Evolutionary conservation across 2,113 vertebrate species (phyloP).

Genomic region (Vanacampus margaritifer): DNA sequence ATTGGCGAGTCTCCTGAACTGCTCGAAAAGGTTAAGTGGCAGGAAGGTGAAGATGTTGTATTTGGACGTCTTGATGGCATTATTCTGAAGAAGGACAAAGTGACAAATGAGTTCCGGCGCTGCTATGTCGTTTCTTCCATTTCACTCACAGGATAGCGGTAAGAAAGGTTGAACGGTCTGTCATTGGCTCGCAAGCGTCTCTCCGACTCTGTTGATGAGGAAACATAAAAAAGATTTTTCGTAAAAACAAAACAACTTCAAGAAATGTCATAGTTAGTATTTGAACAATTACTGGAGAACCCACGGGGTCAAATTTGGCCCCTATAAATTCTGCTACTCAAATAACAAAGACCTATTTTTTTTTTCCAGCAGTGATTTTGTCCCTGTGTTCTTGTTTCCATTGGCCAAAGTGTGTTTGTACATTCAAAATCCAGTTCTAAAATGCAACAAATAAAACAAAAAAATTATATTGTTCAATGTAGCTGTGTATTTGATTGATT

Average conservation of each 20-base stretch:
- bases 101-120: background rate
- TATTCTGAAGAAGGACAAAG: constrained; percentile 73
- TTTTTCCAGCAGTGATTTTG: too few relatives aligned
- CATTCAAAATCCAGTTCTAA: too few relatives aligned
- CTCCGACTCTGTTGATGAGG: constrained; percentile 72
- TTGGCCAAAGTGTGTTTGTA: too few relatives aligned
- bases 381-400: too few relatives aligned
- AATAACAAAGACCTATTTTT: too few relatives aligned
- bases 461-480: too few relatives aligned
- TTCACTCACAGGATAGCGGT: constrained; percentile 83
- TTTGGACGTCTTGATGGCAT: constrained; percentile 90
- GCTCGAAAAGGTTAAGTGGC: constrained; percentile 92
- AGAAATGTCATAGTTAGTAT: too few relatives aligned
- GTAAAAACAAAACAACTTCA: background rate
- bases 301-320: too few relatives aligned
- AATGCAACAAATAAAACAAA: too few relatives aligned
- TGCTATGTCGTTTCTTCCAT: background rate
- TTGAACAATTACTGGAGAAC: too few relatives aligned
- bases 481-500: too few relatives aligned
- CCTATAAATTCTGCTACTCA: too few relatives aligned
- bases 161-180: constrained; percentile 78
- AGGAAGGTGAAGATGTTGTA: constrained; percentile 90
- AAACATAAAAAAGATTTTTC: background rate
- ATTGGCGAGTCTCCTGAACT: constrained; percentile 93
- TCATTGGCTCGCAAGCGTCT: constrained; percentile 85